These are phyloP conservation scores for Ceratothoa steindachneri DNA, from an alignment of 2,888 invertebrate species.

Conservation along the genomic window DNA sequence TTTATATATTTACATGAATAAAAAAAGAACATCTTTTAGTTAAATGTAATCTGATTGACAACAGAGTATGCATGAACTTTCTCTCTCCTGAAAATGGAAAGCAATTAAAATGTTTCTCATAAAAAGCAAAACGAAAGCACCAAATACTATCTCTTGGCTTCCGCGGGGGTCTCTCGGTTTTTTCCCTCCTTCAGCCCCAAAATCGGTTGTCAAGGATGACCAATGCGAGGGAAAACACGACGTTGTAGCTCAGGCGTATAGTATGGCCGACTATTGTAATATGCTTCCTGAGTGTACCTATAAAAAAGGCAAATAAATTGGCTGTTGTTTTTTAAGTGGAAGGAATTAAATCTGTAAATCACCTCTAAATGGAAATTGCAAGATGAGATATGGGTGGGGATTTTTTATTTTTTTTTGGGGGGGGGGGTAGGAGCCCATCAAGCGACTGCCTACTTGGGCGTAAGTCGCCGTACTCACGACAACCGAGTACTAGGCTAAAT, in stretches of 20 bases:
- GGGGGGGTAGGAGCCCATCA: too few relatives aligned
- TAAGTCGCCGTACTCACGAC: too few relatives aligned
- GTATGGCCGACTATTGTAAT: constrained; percentile 46
- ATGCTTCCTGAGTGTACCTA: constrained; percentile 47
- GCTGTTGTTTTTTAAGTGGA: too few relatives aligned
- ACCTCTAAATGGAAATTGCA: too few relatives aligned
- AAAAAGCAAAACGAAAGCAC: not conserved
- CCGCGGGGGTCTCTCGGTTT: not conserved
- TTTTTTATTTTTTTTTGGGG: too few relatives aligned
- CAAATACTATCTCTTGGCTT: constrained; percentile 1
- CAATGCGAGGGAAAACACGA: constrained; percentile 36
- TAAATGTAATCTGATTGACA: not conserved
- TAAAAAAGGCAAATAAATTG: not conserved
- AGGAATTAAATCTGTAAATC: too few relatives aligned
- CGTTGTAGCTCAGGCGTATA: constrained; percentile 47
- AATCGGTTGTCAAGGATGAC: constrained; percentile 34
- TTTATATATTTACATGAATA: not conserved
- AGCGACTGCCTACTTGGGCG: too few relatives aligned
- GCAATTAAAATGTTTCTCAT: not conserved
- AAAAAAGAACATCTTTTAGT: not conserved
- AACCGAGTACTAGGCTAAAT: too few relatives aligned
- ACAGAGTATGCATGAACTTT: not conserved
- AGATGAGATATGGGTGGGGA: too few relatives aligned
- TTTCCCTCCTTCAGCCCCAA: not conserved
- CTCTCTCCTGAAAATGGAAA: not conserved